Percentiles rank a stretch among this genome's conserved stretches.
Conservation (phyloP, 2,888 invertebrate genomes). For the Caenorhabditis imperialis region DNA sequence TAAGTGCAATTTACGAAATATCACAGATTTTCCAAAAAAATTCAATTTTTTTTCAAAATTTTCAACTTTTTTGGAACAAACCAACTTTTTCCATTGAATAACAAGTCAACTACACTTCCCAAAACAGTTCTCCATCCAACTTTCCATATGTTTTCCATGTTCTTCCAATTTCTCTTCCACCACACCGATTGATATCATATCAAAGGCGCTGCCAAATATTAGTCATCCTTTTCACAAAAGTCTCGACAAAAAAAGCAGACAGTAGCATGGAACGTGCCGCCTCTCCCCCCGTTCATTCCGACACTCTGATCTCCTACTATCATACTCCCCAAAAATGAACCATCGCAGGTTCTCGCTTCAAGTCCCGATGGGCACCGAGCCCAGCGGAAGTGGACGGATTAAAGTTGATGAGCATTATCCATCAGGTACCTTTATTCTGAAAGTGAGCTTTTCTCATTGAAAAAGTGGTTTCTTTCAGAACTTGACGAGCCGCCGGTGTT, state of each 20-base stretch:
- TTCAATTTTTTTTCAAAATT: no score
- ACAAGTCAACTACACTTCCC: neutral
- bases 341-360: slow-evolving; percentile 58
- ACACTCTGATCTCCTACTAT: neutral
- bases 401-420: slow-evolving; percentile 62
- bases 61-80: no score
- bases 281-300: neutral
- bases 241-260: slow-evolving; percentile 24
- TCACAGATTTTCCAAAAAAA: no score
- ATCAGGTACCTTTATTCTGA: slow-evolving; percentile 40
- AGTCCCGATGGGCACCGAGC: slow-evolving; percentile 63
- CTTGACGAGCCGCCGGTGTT: slow-evolving; percentile 76
- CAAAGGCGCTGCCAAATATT: slow-evolving; percentile 21
- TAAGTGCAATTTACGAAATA: no score
- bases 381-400: slow-evolving; percentile 56
- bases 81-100: no score
- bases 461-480: slow-evolving; percentile 36
- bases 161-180: slow-evolving; percentile 12
- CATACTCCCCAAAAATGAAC: slow-evolving; percentile 8
- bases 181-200: no score
- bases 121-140: neutral
- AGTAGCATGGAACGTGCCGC: slow-evolving; percentile 9
- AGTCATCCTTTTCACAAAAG: slow-evolving; percentile 34
- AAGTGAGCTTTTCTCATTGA: neutral
- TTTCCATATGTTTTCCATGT: slow-evolving; percentile 1